Percentiles rank a stretch among this genome's conserved stretches.
phyloP scores from a whole-genome alignment of 2,113 vertebrate species.

The Lycaon pictus region DNA sequence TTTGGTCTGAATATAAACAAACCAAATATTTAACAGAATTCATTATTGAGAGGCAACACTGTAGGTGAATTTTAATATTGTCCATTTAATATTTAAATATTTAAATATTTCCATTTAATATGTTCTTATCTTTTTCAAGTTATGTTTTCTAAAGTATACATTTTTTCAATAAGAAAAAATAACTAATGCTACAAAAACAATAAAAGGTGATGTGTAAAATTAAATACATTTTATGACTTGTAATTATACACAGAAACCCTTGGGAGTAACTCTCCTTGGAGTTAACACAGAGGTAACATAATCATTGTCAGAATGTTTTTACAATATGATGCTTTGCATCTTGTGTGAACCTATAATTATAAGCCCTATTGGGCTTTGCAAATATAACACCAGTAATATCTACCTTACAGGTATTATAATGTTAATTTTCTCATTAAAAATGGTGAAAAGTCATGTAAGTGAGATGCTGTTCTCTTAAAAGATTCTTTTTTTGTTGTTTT shows the following conservation, averaged over 20 bases:
- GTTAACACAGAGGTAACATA: neutral
- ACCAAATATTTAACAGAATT: neutral
- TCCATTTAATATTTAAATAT: neutral
- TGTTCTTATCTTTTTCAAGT: neutral
- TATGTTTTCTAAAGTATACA: neutral
- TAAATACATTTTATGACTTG: neutral
- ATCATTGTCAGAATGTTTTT: neutral
- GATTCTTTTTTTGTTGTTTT: neutral
- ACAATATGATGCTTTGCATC: neutral
- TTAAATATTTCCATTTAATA: too few species aligned
- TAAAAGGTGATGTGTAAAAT: neutral
- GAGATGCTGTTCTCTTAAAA: conserved; percentile 4
- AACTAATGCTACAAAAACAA: neutral
- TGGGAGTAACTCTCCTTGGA: neutral
- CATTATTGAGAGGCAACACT: neutral
- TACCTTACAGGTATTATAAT: neutral
- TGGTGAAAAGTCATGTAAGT: neutral
- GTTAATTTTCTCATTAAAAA: neutral
- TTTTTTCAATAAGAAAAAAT: neutral
- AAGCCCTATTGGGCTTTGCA: neutral
- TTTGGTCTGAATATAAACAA: neutral
- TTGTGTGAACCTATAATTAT: neutral
- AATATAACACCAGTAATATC: neutral
- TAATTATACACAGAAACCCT: neutral
- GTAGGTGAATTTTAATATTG: neutral